Evolutionary conservation across 1,140 invertebrate genomes (phyloP), one percentile per base, ranked within the genome.

Genomic region (Colletes latitarsis): DNA sequence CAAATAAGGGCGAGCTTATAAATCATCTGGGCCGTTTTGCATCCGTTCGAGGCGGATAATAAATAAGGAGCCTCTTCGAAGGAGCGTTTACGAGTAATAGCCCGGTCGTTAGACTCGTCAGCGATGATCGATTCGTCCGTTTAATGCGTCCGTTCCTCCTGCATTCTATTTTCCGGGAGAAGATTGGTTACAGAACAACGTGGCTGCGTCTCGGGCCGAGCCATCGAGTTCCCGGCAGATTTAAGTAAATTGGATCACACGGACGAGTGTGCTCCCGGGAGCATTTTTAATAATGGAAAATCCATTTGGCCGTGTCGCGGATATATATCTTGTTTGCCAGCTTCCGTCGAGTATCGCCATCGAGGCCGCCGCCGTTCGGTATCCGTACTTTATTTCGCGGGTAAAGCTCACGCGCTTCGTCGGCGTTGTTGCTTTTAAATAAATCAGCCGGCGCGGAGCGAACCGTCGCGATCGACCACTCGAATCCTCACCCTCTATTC

Each of bases 261-360:
- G 49, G 49, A n/a, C 30, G 30, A n/a, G 15, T 12, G 46, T 52
- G 46, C 66, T 53, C 66, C 1, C 30, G 46, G 8, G n/a, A 52
- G 49, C n/a, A 43, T 78, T 72, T 78, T 78, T 78, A 72, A 78
- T 72, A 78, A 78, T 72, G 58, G 69, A 72, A 41, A 72, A 78
- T 78, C 68, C 68, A 72, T 78, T 78, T 64, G 68, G 68, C 9
- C 69, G 49, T 21, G 39, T 63, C 57, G 63, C 74, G n/a, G 15
- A 30, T 15, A 21, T 71, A 43, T 71, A 46, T 76, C 52, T 67
- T 69, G 75, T 69, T 70, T 43, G 46, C 10, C 19, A n/a, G 41
- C 12, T 30, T 17, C 12, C 19, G 30, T 66, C 21, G 30, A 66
- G 4, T 39, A 9, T 66, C 17, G 43, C 43, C 43, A 43, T 43